Percentiles rank a stretch among this genome's conserved stretches.
phyloP scores from a whole-genome alignment of 1,140 invertebrate species.

The Caerostris darwini region DNA sequence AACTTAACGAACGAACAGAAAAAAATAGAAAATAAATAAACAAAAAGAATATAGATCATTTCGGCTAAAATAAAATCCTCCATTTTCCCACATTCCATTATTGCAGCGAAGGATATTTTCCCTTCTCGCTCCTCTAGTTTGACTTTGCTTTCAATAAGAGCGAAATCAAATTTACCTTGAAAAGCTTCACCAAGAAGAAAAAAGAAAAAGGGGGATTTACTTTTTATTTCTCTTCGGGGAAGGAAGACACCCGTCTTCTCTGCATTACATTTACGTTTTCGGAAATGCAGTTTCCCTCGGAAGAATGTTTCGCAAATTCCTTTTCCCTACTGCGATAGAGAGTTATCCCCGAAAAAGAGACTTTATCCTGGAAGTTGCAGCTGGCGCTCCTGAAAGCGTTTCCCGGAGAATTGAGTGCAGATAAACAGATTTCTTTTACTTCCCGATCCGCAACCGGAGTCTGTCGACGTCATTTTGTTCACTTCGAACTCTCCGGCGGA shows the following conservation, averaged over 20 bases:
- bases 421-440: conserved; percentile 54
- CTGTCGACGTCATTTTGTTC: conserved; percentile 45
- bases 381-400: conserved; percentile 5
- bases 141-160: not conserved
- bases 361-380: conserved; percentile 44
- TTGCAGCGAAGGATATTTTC: too few relatives aligned
- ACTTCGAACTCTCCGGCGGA: not conserved
- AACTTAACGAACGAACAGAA: too few relatives aligned
- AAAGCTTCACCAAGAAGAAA: not conserved
- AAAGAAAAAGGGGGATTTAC: too few relatives aligned
- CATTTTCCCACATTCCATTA: too few relatives aligned
- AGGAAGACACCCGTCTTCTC: conserved; percentile 7
- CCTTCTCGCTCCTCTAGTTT: too few relatives aligned
- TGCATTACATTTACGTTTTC: conserved; percentile 31
- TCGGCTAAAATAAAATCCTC: too few relatives aligned
- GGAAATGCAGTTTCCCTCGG: conserved; percentile 29
- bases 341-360: conserved; percentile 21
- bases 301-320: conserved; percentile 32
- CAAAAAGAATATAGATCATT: too few relatives aligned
- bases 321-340: conserved; percentile 29
- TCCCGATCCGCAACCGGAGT: not conserved
- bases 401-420: conserved; percentile 53
- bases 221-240: not conserved
- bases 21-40: too few relatives aligned
- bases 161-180: conserved; percentile 7